Percentiles rank a stretch among this genome's conserved stretches.
Conservation (phyloP, 2,888 invertebrate genomes). For the Prenolepis imparis region DNA sequence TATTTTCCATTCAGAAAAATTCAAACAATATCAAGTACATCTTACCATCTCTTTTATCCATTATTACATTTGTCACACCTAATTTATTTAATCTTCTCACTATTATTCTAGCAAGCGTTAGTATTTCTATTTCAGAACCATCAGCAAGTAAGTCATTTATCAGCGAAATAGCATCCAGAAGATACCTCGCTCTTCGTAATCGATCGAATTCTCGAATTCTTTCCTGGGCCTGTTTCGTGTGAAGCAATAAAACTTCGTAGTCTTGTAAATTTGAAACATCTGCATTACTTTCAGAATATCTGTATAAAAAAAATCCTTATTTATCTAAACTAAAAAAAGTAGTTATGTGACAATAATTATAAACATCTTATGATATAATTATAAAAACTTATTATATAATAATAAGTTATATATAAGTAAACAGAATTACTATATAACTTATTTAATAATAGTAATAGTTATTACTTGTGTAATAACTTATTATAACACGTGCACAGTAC, state of each 20-base stretch:
- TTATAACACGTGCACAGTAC: too few species aligned
- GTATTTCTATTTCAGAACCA: conserved; percentile 91
- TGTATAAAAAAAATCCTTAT: conserved; percentile 60
- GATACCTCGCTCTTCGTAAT: conserved; percentile 79
- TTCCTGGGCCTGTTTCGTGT: conserved; percentile 80
- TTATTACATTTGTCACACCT: conserved; percentile 70
- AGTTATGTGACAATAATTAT: background rate
- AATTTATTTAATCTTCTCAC: conserved; percentile 89
- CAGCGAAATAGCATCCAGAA: conserved; percentile 82
- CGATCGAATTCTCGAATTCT: conserved; percentile 82
- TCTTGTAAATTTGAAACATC: conserved; percentile 63
- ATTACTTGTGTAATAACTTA: too few species aligned
- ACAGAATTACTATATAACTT: too few species aligned
- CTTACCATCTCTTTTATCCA: conserved; percentile 53
- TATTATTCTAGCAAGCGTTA: conserved; percentile 90
- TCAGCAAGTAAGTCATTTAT: conserved; percentile 88
- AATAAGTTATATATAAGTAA: too few species aligned
- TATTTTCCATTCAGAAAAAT: background rate
- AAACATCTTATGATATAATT: background rate
- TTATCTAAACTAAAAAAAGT: conserved; percentile 17
- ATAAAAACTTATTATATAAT: background rate
- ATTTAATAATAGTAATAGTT: too few species aligned
- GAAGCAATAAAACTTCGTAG: conserved; percentile 72
- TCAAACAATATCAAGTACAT: background rate
- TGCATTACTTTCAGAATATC: conserved; percentile 65